phyloP scores from a whole-genome alignment of 2,113 vertebrate genomes.

The Acrocephalus arundinaceus region DNA sequence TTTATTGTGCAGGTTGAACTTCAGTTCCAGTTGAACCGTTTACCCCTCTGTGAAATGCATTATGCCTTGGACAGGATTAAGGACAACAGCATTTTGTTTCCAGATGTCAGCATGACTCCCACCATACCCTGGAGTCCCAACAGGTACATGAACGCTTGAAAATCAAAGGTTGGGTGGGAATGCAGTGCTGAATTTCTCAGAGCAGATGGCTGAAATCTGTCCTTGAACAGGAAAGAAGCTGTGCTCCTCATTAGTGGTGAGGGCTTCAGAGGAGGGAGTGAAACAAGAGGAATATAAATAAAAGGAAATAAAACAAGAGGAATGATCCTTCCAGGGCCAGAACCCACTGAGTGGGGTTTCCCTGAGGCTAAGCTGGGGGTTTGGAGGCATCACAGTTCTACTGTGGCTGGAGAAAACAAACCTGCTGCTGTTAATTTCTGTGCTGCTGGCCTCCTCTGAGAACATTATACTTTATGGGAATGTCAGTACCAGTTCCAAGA shows the following conservation, averaged over 20 bases:
- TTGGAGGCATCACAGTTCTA: neutral
- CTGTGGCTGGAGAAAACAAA: neutral
- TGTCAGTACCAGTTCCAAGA: neutral
- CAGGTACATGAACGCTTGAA: slow-evolving; percentile 77
- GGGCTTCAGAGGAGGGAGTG: neutral
- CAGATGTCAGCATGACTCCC: slow-evolving; percentile 88
- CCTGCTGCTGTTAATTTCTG: neutral
- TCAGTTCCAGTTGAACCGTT: slow-evolving; percentile 96
- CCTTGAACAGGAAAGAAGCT: neutral
- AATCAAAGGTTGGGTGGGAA: neutral
- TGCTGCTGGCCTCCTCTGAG: neutral
- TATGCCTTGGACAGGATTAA: slow-evolving; percentile 96
- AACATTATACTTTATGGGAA: neutral
- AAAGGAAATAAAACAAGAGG: neutral
- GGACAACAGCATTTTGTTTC: slow-evolving; percentile 94
- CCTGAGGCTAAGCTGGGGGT: neutral
- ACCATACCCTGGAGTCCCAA: slow-evolving; percentile 99
- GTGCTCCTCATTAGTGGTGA: neutral
- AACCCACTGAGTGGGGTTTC: neutral
- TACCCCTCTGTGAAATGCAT: slow-evolving; percentile 99
- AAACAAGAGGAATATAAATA: neutral
- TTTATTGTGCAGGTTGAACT: slow-evolving; percentile 89
- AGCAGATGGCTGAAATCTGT: slow-evolving; percentile 11
- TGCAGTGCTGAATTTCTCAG: neutral
- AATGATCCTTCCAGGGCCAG: neutral